Evolutionary conservation across 2,113 vertebrate genomes (phyloP), one percentile per base, ranked within the genome.

Genomic region (Corythoichthys intestinalis): DNA sequence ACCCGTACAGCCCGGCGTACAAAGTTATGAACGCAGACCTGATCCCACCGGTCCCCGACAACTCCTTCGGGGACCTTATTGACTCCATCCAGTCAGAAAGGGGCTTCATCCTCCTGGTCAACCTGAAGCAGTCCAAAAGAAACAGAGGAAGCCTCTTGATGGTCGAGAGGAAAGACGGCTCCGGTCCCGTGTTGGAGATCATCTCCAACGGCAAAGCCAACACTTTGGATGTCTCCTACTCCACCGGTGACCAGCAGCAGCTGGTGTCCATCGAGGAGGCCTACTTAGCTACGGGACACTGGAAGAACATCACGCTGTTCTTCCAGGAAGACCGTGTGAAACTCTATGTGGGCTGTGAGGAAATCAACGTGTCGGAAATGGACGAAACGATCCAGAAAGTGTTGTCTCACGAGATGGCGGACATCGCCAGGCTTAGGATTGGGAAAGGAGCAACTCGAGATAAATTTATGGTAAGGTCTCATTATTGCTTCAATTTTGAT

Each of bases 251-350:
- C 71, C 94, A 95, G 69, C 94, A 94, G 72, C 93, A 95, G 0
- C 64, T 96, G 48, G 92, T 96, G 74, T 96, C 95, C 0, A 94
- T 99, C 34, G 95, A 97, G 57, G 96, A 98, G 17, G 93, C 92
- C 0, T 81, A 91, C 35, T 83, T 99, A 81, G 95, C 96, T 57
- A 95, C 90, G 0, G 94, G 94, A 57, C 94, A 94, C 3, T 99
- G 97, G 97, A 96, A 92, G 91, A 98, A 95, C 80, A 93, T 99
- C 91, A 98, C 94, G 2, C 92, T 99, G 73, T 98, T 98, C 60
- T 92, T 99, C 65, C 94, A 98, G 79, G 96, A 98, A 50, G 96
- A 98, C 73, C 88, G 92, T 10, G 97, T 94, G 35, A 94, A 98
- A 69, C 93, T 99, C 1, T 96, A 93, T 28, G 93, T 98, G 2